Evolutionary conservation across 2,113 vertebrate species (phyloP).

Genomic region (Neolamprologus brichardi): DNA sequence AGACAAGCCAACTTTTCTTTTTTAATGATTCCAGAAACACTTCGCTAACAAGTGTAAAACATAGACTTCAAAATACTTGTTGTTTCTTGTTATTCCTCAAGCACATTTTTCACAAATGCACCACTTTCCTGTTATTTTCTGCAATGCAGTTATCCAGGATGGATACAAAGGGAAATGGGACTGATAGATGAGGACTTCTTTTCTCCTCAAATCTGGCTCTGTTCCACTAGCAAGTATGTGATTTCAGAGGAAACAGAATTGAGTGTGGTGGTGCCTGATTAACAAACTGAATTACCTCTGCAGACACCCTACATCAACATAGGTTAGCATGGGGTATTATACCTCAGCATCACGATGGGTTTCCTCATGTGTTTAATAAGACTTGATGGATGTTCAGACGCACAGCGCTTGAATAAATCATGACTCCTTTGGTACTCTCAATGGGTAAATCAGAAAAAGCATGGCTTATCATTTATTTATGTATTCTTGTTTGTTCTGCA

Average conservation of each 20-base stretch:
- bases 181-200: neutral
- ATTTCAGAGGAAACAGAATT: neutral
- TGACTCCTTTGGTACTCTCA: neutral
- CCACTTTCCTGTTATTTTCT: neutral
- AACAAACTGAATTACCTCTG: neutral
- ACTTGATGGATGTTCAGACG: neutral
- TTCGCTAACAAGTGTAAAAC: neutral
- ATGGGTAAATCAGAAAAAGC: neutral
- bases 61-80: neutral
- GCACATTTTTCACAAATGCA: neutral
- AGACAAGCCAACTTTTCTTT: neutral
- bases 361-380: neutral
- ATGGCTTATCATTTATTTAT: neutral
- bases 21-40: neutral
- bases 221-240: neutral
- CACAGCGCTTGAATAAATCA: neutral
- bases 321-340: neutral
- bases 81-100: neutral
- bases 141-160: neutral
- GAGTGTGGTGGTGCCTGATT: neutral
- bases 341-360: neutral
- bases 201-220: neutral
- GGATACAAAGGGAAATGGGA: neutral
- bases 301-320: neutral
- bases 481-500: neutral